These are phyloP conservation scores for Momotus momota DNA, from an alignment of 2,797 vertebrate species.

Conservation along the genomic window DNA sequence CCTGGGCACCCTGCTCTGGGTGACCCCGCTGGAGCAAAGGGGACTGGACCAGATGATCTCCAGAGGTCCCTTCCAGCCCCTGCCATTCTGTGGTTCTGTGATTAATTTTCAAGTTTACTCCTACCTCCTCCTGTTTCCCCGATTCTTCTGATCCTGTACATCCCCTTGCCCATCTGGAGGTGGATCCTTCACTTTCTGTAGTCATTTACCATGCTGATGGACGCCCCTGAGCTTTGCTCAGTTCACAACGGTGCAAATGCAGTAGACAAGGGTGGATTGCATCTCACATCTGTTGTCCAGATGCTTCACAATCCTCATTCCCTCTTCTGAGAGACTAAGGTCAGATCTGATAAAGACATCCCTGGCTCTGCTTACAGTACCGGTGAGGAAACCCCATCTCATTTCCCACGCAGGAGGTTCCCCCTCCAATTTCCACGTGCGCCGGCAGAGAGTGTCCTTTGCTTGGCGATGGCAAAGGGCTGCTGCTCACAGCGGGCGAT, in stretches of 20 bases:
- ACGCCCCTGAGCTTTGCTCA: neutral
- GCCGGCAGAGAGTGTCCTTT: neutral
- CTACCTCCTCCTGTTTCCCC: neutral
- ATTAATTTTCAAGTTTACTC: neutral
- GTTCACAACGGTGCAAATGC: neutral
- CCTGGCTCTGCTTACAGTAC: neutral
- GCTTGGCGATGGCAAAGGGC: neutral
- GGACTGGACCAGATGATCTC: neutral
- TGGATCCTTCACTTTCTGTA: neutral
- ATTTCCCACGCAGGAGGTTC: neutral
- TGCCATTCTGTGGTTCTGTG: neutral
- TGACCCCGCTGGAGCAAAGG: neutral
- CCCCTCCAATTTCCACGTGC: rapidly evolving
- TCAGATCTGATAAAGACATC: neutral
- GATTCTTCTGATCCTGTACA: neutral
- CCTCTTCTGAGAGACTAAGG: neutral
- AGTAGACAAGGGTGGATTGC: neutral
- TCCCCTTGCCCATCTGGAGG: conserved; percentile 6
- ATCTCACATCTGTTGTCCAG: conserved; percentile 37
- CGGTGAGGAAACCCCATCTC: neutral
- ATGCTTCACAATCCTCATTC: conserved; percentile 1
- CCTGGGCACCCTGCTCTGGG: neutral
- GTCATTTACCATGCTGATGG: neutral
- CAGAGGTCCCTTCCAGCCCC: neutral
- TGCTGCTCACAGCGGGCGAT: rapidly evolving